A percentile compares a stretch with the other conserved stretches of the same genome.
phyloP scores from a whole-genome alignment of 2,888 invertebrate species.

The Cylindroiulus punctatus region DNA sequence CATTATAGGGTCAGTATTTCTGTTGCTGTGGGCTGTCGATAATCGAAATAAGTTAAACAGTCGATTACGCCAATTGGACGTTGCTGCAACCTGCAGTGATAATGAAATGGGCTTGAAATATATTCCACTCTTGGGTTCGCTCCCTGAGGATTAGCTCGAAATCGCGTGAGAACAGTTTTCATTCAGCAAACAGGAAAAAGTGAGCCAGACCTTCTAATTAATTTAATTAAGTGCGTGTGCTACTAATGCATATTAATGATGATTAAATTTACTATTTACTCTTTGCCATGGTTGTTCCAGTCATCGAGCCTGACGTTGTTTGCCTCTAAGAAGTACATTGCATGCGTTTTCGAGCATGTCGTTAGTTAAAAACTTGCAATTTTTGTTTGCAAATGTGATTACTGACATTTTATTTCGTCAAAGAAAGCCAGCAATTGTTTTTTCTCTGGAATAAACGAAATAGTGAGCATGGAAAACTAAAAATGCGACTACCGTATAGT shows the following conservation, averaged over 20 bases:
- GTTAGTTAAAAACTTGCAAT: no score
- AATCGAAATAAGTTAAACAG: neutral
- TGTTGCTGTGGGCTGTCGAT: neutral
- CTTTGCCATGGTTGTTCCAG: neutral
- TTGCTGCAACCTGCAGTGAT: neutral
- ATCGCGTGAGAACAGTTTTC: conserved; percentile 43
- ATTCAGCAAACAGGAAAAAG: neutral
- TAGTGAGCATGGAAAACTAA: no score
- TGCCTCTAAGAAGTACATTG: no score
- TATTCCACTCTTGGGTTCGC: neutral
- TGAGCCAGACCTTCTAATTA: conserved; percentile 30
- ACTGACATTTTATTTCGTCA: no score
- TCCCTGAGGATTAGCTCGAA: neutral
- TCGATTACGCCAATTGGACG: neutral
- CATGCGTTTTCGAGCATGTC: no score
- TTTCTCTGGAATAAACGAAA: no score
- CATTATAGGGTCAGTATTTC: no score
- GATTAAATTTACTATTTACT: conserved; percentile 35
- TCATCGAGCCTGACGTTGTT: neutral
- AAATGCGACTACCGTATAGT: no score
- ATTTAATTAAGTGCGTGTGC: conserved; percentile 45
- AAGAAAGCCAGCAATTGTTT: no score
- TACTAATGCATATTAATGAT: conserved; percentile 45
- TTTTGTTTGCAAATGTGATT: no score
- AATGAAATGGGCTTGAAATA: neutral